phyloP scores from a whole-genome alignment of 2,797 vertebrate species.

The Sebastes itinus region DNA sequence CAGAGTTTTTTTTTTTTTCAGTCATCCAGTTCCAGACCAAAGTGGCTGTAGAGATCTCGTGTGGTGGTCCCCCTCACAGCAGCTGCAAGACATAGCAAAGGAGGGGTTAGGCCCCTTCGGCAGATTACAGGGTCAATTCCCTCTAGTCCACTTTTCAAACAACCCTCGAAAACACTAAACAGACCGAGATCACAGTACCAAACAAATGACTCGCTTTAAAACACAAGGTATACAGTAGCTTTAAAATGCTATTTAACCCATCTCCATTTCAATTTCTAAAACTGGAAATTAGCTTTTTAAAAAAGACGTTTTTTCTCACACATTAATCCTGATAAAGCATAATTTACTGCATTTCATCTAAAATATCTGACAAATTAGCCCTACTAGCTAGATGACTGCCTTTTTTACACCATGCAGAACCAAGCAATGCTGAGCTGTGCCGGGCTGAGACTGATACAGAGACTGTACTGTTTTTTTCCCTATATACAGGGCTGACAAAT shows the following conservation, averaged over 20 bases:
- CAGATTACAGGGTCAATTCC: conserved; percentile 41
- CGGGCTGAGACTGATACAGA: not conserved
- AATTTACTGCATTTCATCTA: not conserved
- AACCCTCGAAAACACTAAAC: conserved; percentile 45
- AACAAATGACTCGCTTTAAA: not conserved
- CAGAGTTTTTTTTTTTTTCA: conserved; percentile 62
- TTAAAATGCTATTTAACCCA: not conserved
- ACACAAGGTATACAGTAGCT: not conserved
- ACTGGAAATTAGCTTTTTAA: too few relatives aligned
- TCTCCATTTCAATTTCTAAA: not conserved
- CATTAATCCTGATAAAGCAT: not conserved
- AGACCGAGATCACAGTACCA: conserved; percentile 20
- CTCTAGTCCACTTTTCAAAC: conserved; percentile 54
- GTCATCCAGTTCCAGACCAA: conserved; percentile 90
- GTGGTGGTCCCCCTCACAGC: conserved; percentile 90
- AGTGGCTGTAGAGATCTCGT: conserved; percentile 90
- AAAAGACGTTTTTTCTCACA: not conserved
- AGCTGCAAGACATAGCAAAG: conserved; percentile 79
- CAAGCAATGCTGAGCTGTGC: not conserved
- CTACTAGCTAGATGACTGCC: not conserved
- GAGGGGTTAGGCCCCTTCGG: conserved; percentile 29
- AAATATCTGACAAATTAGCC: not conserved
- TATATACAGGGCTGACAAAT: not conserved
- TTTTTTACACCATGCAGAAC: not conserved
- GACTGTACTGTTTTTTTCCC: not conserved